Conservation (phyloP, 2,113 vertebrate genomes). For the Caretta caretta region DNA sequence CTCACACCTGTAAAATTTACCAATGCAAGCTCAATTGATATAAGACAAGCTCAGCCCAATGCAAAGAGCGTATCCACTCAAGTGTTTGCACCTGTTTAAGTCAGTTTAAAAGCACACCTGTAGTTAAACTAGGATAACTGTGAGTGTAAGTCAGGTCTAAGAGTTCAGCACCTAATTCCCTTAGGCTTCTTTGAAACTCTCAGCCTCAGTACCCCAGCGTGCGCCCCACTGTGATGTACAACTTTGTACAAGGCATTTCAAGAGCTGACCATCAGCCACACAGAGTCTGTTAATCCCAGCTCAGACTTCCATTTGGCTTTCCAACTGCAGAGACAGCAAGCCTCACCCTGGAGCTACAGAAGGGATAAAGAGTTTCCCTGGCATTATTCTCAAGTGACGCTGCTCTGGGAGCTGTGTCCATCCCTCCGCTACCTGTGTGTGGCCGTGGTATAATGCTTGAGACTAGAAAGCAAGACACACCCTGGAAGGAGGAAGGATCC, state of each 20-base stretch:
- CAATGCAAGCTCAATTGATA: neutral
- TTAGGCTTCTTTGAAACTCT: accelerated
- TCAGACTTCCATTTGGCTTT: neutral
- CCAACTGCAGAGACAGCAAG: neutral
- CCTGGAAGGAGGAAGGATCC: neutral
- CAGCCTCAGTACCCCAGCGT: neutral
- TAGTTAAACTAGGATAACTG: neutral
- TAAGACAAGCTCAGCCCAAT: accelerated
- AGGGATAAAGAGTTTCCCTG: neutral
- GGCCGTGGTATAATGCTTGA: neutral
- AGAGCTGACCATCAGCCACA: neutral
- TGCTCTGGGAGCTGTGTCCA: neutral
- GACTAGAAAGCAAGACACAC: constrained; percentile 1
- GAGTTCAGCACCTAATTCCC: neutral
- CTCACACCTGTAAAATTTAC: neutral
- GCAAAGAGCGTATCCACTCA: neutral
- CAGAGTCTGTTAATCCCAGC: neutral
- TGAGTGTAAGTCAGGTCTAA: neutral
- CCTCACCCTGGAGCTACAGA: accelerated
- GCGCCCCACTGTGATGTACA: neutral
- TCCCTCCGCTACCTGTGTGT: neutral
- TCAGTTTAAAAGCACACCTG: neutral
- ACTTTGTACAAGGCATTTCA: neutral
- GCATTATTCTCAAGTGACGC: neutral
- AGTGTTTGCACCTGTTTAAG: neutral